Evolutionary conservation across 2,797 vertebrate species (phyloP).

Genomic region (Kryptopterus vitreolus): DNA sequence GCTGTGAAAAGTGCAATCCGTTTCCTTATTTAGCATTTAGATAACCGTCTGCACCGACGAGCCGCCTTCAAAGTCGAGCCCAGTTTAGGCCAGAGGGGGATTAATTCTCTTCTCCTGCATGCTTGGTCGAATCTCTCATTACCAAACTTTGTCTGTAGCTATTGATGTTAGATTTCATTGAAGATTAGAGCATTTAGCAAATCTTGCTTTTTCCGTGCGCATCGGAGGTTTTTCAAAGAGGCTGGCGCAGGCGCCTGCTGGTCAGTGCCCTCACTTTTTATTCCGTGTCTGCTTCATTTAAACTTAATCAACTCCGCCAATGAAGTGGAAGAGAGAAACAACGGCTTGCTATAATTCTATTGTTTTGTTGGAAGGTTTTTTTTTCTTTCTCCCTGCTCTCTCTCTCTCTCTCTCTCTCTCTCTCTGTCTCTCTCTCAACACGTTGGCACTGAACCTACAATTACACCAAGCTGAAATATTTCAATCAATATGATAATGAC

Average conservation of each 20-base stretch:
- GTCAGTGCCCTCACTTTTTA: constrained; percentile 99
- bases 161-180: constrained; percentile 99
- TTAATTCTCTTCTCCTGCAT: constrained; percentile 97
- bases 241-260: constrained; percentile 80
- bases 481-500: constrained; percentile 99
- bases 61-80: constrained; percentile 99
- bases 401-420: constrained; percentile 86
- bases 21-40: constrained; percentile 99
- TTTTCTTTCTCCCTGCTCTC: constrained; percentile 79
- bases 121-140: constrained; percentile 99
- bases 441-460: constrained; percentile 89
- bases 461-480: constrained; percentile 95
- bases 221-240: constrained; percentile 83
- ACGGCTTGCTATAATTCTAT: constrained; percentile 86
- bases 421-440: constrained; percentile 85
- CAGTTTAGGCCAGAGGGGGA: constrained; percentile 97
- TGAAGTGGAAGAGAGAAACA: constrained; percentile 98
- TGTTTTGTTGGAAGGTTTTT: constrained; percentile 95
- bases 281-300: constrained; percentile 99
- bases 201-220: constrained; percentile 89
- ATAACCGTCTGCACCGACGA: constrained; percentile 98
- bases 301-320: constrained; percentile 99
- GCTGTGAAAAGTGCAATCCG: constrained; percentile 99
- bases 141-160: constrained; percentile 98
- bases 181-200: constrained; percentile 99